Evolutionary conservation across 64 coral and sea anemone genomes (phyloP), one percentile per base, ranked within the genome.

Genomic region (Dendrophyllia cribrosa): DNA sequence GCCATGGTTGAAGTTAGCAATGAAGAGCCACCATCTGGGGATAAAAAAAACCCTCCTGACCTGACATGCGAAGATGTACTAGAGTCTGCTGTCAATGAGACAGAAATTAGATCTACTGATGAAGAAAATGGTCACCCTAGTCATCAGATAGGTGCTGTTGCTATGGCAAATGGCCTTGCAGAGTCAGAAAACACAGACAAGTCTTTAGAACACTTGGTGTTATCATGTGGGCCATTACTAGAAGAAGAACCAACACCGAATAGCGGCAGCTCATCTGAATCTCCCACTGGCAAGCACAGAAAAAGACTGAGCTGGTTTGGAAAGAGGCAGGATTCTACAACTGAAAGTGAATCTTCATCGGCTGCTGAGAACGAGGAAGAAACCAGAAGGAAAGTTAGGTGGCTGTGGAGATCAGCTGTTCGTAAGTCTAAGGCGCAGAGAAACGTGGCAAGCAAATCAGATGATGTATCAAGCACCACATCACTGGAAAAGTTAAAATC

Each of bases 261-360:
- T 76, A 23, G 51, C 64, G 9, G 51, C 64, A 49, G 0, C 70
- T 17, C 21, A 16, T 50, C 86, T 46, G 68, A 86, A 9, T 93
- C 73, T 47, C 91, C 83, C 7, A 52, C 73, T 3, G 82, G 82
- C 16, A 93, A 93, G 59, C 11, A 52, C 5, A 92, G 85, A 85
- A 92, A 92, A 52, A 66, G 69, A 52, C 16, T 77, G 71, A 93
- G 47, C n/a, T 93, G 91, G 91, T 93, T 93, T 85, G 91, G 81
- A 16, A 87, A 70, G 46, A 66, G 63, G 21, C 71, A 68, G 58
- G 91, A 93, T 19, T 87, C 68, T 12, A 75, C 81, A 14, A 70
- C 71, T 3, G 90, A 92, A 45, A 71, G 77, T 75, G 82, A 93
- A 70, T 61, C 58, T 10, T 77, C 78, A 0, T 80, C 58, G 56